A percentile compares a stretch with the other conserved stretches of the same genome.
These are phyloP conservation scores for Ptiloglossa arizonensis DNA, from an alignment of 1,140 invertebrate species.

Conservation along the genomic window DNA sequence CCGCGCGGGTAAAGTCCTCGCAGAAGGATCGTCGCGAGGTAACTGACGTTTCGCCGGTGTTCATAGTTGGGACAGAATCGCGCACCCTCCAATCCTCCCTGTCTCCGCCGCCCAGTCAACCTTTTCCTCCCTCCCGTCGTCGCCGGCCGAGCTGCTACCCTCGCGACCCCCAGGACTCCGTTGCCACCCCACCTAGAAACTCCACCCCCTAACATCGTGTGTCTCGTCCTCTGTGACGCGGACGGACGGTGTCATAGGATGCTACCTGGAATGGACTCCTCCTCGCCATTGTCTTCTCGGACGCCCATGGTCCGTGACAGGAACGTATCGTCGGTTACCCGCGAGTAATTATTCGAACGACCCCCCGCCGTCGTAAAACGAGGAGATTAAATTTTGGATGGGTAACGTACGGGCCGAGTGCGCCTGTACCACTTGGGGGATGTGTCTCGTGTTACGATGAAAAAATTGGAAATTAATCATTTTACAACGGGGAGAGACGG, in stretches of 20 bases:
- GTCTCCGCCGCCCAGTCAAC: constrained; percentile 45
- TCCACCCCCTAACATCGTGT: constrained; percentile 50
- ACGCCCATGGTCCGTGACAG: background rate
- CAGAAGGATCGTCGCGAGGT: constrained; percentile 78
- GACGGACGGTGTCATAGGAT: constrained; percentile 56
- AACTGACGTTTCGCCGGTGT: constrained; percentile 74
- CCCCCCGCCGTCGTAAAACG: too few species aligned
- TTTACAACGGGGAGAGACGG: too few species aligned
- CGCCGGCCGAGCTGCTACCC: constrained; percentile 54
- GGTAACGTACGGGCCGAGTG: too few species aligned
- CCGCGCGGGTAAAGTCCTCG: constrained; percentile 66
- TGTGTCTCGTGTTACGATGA: too few species aligned
- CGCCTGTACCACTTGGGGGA: too few species aligned
- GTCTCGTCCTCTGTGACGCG: constrained; percentile 49
- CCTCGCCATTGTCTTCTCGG: constrained; percentile 49
- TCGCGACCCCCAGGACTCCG: constrained; percentile 56
- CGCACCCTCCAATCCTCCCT: constrained; percentile 69
- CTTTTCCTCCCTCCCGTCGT: constrained; percentile 52
- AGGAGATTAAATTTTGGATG: too few species aligned
- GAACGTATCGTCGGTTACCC: background rate
- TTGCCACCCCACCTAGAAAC: constrained; percentile 59
- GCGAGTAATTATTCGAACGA: too few species aligned
- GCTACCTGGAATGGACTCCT: constrained; percentile 56
- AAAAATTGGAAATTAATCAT: too few species aligned
- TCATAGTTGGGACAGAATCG: constrained; percentile 69